Base-by-base conservation (phyloP, 2,888 invertebrate genomes). In the Aspidiotus rigidus region DNA sequence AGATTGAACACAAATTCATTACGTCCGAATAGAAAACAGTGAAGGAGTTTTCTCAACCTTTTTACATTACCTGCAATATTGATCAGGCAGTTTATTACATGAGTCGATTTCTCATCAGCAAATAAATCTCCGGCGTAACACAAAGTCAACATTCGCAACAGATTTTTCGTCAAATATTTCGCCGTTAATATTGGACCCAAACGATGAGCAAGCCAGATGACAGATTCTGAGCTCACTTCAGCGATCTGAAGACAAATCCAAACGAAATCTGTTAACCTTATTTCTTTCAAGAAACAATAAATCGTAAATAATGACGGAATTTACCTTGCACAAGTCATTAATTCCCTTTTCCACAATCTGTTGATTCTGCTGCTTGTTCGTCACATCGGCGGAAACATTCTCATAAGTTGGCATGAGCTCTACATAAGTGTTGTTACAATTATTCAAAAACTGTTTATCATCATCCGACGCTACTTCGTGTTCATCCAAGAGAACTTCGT, bases 111-210 rank as follows among this genome's bases (percentile, higher is more conserved):
- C 69, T 81, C 81, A 79, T 98, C 97, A 0, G 71, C 70, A 53
- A 71, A 64, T 59, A 71, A 39, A 59, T 85, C 86, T 0, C 90
- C 93, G 28, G 92, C 86, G 77, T 95, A 98, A 78, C 97, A 98
- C 5, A 97, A 79, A 0, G 94, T 91, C 66, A 98, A 80, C 91
- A 98, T 95, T 76, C 95, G 86, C 11, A 98, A 81, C 73, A 99
- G 81, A 81, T 96, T 96, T 71, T 92, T 84, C 0, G 95, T 90
- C 41, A 98, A 82, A 80, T 92, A 89, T 74, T 91, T 86, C 55
- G 96, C 93, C 0, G 94, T 93, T 39, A 98, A 81, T 61, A 97
- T 92, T 0, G 98, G 97, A 0, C 98, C 98, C 16, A 98, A 80
- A 72, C 95, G 85, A 79, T 95, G 92, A 0, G 94, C 88, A 71